Evolutionary conservation across 2,113 vertebrate genomes (phyloP), one percentile per base, ranked within the genome.

Genomic region (Channa argus): DNA sequence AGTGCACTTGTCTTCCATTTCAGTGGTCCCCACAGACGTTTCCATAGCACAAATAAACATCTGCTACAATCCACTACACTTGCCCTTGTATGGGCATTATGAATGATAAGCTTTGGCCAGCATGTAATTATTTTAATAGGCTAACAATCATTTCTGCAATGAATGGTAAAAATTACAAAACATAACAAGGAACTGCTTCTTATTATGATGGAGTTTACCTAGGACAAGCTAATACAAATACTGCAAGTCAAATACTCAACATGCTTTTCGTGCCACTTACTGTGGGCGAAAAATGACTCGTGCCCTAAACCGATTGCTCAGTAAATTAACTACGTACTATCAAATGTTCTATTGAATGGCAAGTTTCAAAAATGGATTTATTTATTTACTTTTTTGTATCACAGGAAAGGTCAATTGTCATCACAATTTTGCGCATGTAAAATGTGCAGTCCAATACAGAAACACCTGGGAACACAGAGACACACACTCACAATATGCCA

Each of bases 71-170:
- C 74, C 66, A 62, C 43, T 59, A 63, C 69, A 65, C 54, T 80
- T 74, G 46, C 12, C 53, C 53, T 52, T 53, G 60, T 39, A 5
- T 44, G 79, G 71, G 80, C 80, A 78, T 66, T 54, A 52, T 70
- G 77, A 83, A 52, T 60, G 51, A 83, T 82, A 62, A 77, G 69
- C 64, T 49, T 65, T 54, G 55, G 70, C 70, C 82, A 88, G 79
- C 72, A 73, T 80, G 80, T 82, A 67, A 87, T 88, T 86, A 80
- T 77, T 87, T 71, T 82, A 85, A 91, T 78, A 64, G 86, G n/a
- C 67, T 46, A 69, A 68, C 58, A 71, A 87, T 80, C 74, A 85
- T 84, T 76, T 55, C 71, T 82, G 34, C 72, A 59, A 66, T 76
- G 65, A 51, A 70, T 71, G 65, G 77, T 77, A 87, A 68, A 58